Evolutionary conservation across 2,113 vertebrate genomes (phyloP).

Genomic region (Vulpes ferrilata): DNA sequence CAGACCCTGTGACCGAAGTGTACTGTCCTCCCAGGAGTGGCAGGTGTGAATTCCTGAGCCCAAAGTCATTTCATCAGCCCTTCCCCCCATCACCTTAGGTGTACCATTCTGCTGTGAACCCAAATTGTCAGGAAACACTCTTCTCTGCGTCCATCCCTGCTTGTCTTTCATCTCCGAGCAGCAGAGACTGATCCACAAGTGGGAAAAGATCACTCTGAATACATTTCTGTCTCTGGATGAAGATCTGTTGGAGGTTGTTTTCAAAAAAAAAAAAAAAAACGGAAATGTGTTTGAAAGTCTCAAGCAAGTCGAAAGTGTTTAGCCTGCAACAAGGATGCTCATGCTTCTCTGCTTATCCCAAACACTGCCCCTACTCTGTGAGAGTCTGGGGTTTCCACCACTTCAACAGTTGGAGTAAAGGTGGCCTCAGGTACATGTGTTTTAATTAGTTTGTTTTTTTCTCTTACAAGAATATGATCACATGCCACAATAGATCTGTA

Average conservation of each 20-base stretch:
- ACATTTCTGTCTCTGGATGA: not conserved
- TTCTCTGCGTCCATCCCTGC: not conserved
- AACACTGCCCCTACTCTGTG: not conserved
- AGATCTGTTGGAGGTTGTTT: not conserved
- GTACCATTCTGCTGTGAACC: not conserved
- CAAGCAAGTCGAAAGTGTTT: not conserved
- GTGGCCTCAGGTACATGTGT: accelerated
- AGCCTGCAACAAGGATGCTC: not conserved
- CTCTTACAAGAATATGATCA: not conserved
- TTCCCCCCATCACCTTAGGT: not conserved
- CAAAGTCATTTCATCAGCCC: not conserved
- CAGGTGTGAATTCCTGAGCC: not conserved
- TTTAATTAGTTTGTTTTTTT: not conserved
- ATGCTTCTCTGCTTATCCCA: no score
- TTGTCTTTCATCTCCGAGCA: no score
- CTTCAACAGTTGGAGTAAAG: no score
- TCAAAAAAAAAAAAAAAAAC: not conserved
- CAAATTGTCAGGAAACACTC: not conserved
- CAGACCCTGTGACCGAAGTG: not conserved
- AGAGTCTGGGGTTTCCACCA: not conserved
- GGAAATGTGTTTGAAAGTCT: not conserved
- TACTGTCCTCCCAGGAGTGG: accelerated
- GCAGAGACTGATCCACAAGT: no score
- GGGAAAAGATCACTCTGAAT: not conserved
- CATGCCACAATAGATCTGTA: not conserved